phyloP scores from a whole-genome alignment of 2,113 vertebrate genomes.

The Plecturocebus donacophilus region DNA sequence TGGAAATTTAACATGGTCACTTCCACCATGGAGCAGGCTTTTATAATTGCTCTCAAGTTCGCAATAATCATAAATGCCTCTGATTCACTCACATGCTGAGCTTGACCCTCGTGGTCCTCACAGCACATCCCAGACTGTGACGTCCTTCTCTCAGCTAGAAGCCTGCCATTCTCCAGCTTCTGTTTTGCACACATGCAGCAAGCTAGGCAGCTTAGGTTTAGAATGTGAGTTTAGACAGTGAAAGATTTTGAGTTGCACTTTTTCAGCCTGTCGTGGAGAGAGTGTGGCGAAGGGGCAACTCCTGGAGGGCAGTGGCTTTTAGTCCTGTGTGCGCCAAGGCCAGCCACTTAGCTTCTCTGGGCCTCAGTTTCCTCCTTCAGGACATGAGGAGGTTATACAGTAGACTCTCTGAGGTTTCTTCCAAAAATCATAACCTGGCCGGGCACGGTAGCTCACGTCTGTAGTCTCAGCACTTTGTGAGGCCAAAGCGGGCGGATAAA shows the following conservation, averaged over 20 bases:
- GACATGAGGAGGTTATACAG: not conserved
- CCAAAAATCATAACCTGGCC: not conserved
- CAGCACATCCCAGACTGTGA: not conserved
- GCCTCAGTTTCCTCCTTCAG: not conserved
- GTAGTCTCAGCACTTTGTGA: no score
- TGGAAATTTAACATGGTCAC: conserved; percentile 17
- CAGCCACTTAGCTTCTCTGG: not conserved
- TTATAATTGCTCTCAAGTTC: conserved; percentile 34
- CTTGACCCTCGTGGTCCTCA: not conserved
- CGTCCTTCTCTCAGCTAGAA: not conserved
- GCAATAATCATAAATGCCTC: conserved; percentile 30
- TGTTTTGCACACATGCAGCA: not conserved
- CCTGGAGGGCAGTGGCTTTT: not conserved
- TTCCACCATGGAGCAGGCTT: not conserved
- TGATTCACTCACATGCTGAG: not conserved
- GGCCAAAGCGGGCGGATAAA: no score
- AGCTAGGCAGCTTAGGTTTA: not conserved
- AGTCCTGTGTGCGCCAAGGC: not conserved
- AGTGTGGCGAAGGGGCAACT: not conserved
- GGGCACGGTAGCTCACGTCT: no score
- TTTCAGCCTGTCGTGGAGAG: not conserved
- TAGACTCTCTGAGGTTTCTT: not conserved
- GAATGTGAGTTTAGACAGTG: not conserved
- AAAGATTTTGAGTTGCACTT: not conserved
- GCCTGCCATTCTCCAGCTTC: not conserved